Percentiles rank a stretch among this genome's conserved stretches.
phyloP scores from a whole-genome alignment of 2,888 invertebrate genomes.

The Cosmopolites sordidus region DNA sequence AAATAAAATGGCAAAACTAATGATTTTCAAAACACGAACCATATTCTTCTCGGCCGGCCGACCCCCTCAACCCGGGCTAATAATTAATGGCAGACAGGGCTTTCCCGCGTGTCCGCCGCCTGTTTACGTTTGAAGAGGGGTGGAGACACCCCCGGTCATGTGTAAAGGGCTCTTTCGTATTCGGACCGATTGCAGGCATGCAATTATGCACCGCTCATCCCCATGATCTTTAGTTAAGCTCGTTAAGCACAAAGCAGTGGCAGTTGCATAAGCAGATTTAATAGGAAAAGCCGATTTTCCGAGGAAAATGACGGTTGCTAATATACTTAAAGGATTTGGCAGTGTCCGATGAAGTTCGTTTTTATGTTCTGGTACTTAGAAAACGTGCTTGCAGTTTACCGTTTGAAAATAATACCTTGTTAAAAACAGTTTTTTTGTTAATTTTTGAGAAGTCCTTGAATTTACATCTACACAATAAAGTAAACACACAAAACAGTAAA shows the following conservation, averaged over 20 bases:
- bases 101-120: not conserved
- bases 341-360: no score
- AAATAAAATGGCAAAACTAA: not conserved
- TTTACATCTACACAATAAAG: no score
- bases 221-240: constrained; percentile 24
- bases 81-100: not conserved
- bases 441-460: no score
- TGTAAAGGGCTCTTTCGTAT: constrained; percentile 2
- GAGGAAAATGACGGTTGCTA: constrained; percentile 13
- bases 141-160: not conserved
- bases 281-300: constrained; percentile 19
- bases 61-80: not conserved
- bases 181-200: constrained; percentile 9
- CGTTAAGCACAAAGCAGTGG: constrained; percentile 19
- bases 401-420: no score
- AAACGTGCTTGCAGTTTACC: no score
- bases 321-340: constrained; percentile 2
- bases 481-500: no score
- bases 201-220: constrained; percentile 23
- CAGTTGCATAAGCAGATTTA: constrained; percentile 25
- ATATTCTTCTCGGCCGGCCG: not conserved
- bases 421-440: no score
- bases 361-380: no score
- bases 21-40: not conserved
- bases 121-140: not conserved